Evolutionary conservation across 2,113 vertebrate species (phyloP), one percentile per base, ranked within the genome.

Genomic region (Monarcha castaneiventris): DNA sequence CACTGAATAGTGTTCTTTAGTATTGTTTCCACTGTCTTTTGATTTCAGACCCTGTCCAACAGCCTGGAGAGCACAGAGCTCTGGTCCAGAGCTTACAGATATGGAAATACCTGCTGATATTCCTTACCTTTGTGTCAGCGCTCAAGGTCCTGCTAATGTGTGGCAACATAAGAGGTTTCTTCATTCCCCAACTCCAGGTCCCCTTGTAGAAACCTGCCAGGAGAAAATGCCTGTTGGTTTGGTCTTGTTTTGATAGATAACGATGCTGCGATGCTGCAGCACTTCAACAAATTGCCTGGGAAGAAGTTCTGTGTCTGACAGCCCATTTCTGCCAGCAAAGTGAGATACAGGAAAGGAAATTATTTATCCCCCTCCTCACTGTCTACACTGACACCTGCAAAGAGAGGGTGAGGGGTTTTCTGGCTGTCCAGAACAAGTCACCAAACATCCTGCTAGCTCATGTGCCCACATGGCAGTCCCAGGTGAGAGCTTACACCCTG

Each of bases 121-220:
- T 35, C 48, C 55, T 78, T 96, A 98, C 98, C 98, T 99, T 99
- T 74, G 98, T 98, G 96, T 99, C 98, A 32, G 98, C 92, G 43
- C 97, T 98, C 64, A 98, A 89, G 26, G 98, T 97, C 17, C 97
- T 97, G 59, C 93, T 97, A 46, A 98, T 84, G 0, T 96, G 91
- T 0, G 98, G 97, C 32, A 99, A 92, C 21, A 68, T 44, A 27
- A 97, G 94, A 5, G 98, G 96, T 81, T 98, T 98, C 87, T 98
- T 98, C 61, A 95, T 98, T 58, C 97, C 98, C 75, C 97, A 97
- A 59, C 98, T 98, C 98, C 98, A 99, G 25, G 95, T 93, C 5
- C 98, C 98, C 21, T 97, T 95, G 90, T 98, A 99, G 94, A 98
- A 99, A 84, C 98, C 98, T 0, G 98, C 97, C 84, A 98, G 87